phyloP scores from a whole-genome alignment of 2,113 vertebrate species.

The Sander lucioperca region DNA sequence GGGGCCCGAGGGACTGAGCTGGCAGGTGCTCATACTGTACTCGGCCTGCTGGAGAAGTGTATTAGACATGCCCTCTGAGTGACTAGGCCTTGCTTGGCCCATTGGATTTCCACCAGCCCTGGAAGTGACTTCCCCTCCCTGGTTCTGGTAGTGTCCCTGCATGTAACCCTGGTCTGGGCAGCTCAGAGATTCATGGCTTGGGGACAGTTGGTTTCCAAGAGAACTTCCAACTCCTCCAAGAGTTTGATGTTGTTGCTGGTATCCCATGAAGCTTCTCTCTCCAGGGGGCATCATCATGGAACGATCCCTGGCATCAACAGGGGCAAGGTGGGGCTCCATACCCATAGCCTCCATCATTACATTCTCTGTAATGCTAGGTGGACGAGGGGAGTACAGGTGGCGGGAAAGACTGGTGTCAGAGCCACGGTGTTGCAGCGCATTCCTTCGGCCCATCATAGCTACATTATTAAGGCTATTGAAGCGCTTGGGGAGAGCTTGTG shows the following conservation, averaged over 20 bases:
- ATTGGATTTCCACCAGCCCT: constrained; percentile 64
- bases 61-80: constrained; percentile 75
- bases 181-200: constrained; percentile 77
- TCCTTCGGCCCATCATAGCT: constrained; percentile 80
- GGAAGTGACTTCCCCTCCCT: constrained; percentile 67
- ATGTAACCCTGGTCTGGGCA: constrained; percentile 81
- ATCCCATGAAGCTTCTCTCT: constrained; percentile 86
- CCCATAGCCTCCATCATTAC: constrained; percentile 89
- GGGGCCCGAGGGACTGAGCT: constrained; percentile 85
- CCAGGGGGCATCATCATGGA: constrained; percentile 78
- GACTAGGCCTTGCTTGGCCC: constrained; percentile 58
- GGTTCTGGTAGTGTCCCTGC: constrained; percentile 76
- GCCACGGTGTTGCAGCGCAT: constrained; percentile 83
- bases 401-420: constrained; percentile 84
- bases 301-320: constrained; percentile 72
- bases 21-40: constrained; percentile 87
- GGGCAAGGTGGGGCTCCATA: constrained; percentile 74
- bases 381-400: constrained; percentile 91
- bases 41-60: constrained; percentile 85
- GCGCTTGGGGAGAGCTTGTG: constrained; percentile 84
- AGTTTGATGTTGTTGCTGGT: constrained; percentile 81
- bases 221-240: constrained; percentile 61
- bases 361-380: constrained; percentile 94
- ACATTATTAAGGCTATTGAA: constrained; percentile 91
- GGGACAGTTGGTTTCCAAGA: constrained; percentile 79